Conservation (phyloP, 2,888 invertebrate species). For the Drosophila lutescens region DNA sequence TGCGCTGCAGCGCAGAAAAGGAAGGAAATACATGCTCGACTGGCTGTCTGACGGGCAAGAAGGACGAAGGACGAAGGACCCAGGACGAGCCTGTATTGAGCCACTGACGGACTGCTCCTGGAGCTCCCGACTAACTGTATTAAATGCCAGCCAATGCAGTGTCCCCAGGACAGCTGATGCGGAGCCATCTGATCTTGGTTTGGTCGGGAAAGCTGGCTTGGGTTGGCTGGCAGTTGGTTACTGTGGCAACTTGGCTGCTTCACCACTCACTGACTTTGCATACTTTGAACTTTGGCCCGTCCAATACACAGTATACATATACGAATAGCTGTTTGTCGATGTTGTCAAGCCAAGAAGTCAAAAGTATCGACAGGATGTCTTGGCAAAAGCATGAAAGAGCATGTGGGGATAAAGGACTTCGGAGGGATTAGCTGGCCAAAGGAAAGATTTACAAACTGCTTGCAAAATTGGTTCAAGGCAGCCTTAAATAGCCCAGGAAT, state of each 20-base stretch:
- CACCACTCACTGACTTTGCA: conserved; percentile 56
- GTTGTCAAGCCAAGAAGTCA: conserved; percentile 25
- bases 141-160: conserved; percentile 46
- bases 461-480: not conserved
- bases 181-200: conserved; percentile 33
- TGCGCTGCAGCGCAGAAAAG: conserved; percentile 75
- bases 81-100: conserved; percentile 26
- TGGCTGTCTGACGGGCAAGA: conserved; percentile 44
- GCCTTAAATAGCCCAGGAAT: conserved; percentile 6
- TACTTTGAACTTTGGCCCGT: conserved; percentile 63
- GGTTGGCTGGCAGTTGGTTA: conserved; percentile 35
- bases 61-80: not conserved
- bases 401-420: conserved; percentile 1
- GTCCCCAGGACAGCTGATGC: conserved; percentile 29
- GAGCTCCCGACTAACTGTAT: conserved; percentile 54
- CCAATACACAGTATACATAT: conserved; percentile 40
- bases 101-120: conserved; percentile 31
- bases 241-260: conserved; percentile 20
- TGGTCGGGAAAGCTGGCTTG: conserved; percentile 1
- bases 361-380: conserved; percentile 43
- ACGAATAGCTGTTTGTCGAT: conserved; percentile 20
- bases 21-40: conserved; percentile 70
- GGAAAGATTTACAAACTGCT: conserved; percentile 13
- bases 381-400: conserved; percentile 21
- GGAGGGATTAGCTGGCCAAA: conserved; percentile 10